These are phyloP conservation scores for Telenomus remus DNA, from an alignment of 1,140 invertebrate species.

Conservation along the genomic window DNA sequence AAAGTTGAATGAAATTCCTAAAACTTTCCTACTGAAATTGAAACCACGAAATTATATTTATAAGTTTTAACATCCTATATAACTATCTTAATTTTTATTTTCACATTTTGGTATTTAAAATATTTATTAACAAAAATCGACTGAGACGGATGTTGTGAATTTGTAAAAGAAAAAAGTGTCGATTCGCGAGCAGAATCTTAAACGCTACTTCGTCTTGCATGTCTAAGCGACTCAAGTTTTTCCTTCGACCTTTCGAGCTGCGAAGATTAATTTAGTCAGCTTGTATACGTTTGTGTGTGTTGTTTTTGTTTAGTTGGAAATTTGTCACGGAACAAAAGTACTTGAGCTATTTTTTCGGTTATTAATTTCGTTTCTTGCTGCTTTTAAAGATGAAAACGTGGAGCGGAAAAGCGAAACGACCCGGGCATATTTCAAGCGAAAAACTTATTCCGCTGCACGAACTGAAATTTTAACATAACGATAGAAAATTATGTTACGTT, in stretches of 20 bases:
- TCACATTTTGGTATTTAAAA: too few species aligned
- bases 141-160: too few species aligned
- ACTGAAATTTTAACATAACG: constrained; percentile 16
- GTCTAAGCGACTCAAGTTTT: neutral
- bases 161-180: too few species aligned
- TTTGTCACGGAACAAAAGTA: neutral
- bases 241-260: neutral
- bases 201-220: too few species aligned
- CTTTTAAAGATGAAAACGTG: neutral
- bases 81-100: too few species aligned
- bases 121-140: too few species aligned
- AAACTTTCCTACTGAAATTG: too few species aligned
- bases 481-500: constrained; percentile 28
- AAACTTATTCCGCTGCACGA: constrained; percentile 4
- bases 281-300: neutral
- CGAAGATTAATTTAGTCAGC: neutral
- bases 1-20: too few species aligned
- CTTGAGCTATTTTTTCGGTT: neutral
- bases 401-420: neutral
- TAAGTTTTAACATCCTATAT: too few species aligned
- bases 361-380: neutral
- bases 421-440: constrained; percentile 2
- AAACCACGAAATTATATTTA: too few species aligned
- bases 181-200: too few species aligned
- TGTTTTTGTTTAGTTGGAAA: neutral